Conservation (phyloP, 1,140 invertebrate species). For the Scaptomyza hsui region DNA sequence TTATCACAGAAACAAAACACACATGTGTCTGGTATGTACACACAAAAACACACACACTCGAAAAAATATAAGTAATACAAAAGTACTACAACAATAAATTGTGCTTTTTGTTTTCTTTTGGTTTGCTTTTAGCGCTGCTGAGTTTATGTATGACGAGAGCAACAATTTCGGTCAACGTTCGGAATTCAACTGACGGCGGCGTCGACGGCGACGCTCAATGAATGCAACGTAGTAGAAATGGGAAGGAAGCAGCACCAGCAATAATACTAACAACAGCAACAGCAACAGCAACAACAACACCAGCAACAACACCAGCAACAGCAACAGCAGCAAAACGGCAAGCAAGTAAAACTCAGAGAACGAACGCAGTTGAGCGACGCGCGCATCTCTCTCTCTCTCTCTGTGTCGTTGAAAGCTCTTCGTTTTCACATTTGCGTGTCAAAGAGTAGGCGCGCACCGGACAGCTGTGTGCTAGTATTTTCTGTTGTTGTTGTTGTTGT, state of each 20-base stretch:
- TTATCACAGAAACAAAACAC: constrained; percentile 41
- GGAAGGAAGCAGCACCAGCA: constrained; percentile 59
- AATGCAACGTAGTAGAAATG: constrained; percentile 69
- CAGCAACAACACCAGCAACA: constrained; percentile 14
- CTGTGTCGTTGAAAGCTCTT: constrained; percentile 41
- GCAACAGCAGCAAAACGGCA: constrained; percentile 17
- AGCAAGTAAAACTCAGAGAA: constrained; percentile 30
- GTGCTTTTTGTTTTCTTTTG: constrained; percentile 11
- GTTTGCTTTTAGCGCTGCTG: constrained; percentile 19
- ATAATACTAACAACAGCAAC: constrained; percentile 16
- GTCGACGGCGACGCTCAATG: constrained; percentile 35
- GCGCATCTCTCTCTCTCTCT: constrained; percentile 47
- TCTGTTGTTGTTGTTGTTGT: constrained; percentile 29
- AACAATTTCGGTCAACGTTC: constrained; percentile 81
- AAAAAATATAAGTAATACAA: constrained; percentile 30
- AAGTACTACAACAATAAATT: constrained; percentile 37
- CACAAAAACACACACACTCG: constrained; percentile 6
- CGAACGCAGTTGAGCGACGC: constrained; percentile 36
- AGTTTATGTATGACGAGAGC: constrained; percentile 28
- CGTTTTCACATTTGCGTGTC: constrained; percentile 27
- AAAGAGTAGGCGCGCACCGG: constrained; percentile 32
- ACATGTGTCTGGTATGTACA: not conserved
- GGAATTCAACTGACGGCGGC: constrained; percentile 69
- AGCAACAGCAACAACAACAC: constrained; percentile 20
- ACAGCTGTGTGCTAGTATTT: constrained; percentile 39